Base-by-base conservation (phyloP, 2,113 vertebrate species). In the Callithrix jacchus region DNA sequence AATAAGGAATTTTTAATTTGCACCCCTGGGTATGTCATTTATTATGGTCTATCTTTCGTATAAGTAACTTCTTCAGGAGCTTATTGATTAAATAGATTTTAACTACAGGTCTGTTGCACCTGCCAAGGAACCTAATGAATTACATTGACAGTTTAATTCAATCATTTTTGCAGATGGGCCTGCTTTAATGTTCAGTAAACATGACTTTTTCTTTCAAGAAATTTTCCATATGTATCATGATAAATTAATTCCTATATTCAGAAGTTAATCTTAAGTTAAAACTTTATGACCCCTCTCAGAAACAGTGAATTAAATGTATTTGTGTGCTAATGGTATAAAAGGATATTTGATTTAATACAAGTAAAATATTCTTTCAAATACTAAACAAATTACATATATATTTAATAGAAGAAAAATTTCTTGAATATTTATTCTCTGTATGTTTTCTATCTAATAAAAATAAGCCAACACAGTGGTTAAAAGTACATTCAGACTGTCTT, bases 171-270 rank as follows among this genome's bases (percentile, higher is more conserved):
- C n/a, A 70, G 25, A 47, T 45, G 2, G 9, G 84, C 25, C 56
- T 16, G 20, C 64, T 68, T 68, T n/a, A n/a, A n/a, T n/a, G 20
- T 37, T 66, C 32, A 74, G 23, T 54, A 76, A 37, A 21, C 58
- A 37, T 84, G 27, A 79, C 23, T 49, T 3, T 64, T 76, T 64
- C 61, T 91, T 32, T 42, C 82, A 91, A 77, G 8, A 76, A 88
- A 47, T 80, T 68, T 47, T 14, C 8, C 30, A 27, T 8, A 37
- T 91, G 47, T 64, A 83, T 20, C 27, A 42, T 86, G 37, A 93
- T n/a, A 70, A 94, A 97, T 35, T 9, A 40, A 81, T 37, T 91
- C 68, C 49, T 83, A 84, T 74, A 87, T 70, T 93, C 68, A 54
- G 54, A 93, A 56, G 68, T n/a, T 83, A 27, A 81, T 74, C 54